Percentiles rank a stretch among this genome's conserved stretches.
phyloP scores from a whole-genome alignment of 1,140 invertebrate species.

The silkworm (Bombyx mori) region DNA sequence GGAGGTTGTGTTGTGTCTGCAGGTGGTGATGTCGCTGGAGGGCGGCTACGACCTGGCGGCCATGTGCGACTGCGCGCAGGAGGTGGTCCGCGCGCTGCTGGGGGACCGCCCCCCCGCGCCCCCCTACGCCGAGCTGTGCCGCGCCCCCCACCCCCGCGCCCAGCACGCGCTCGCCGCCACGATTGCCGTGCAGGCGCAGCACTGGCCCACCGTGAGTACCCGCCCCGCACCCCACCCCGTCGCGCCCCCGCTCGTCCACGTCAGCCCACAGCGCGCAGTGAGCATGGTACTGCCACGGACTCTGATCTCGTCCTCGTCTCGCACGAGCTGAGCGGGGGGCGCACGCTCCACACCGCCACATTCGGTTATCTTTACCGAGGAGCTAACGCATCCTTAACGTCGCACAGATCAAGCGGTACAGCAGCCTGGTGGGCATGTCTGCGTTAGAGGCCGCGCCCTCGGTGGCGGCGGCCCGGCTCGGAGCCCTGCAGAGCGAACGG shows the following conservation, averaged over 20 bases:
- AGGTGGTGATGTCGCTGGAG: conserved; percentile 88
- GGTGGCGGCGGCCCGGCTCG: conserved; percentile 83
- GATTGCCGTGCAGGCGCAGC: conserved; percentile 81
- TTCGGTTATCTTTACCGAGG: neutral
- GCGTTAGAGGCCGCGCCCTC: conserved; percentile 70
- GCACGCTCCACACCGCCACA: no score
- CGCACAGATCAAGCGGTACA: conserved; percentile 31
- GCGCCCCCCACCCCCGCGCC: conserved; percentile 86
- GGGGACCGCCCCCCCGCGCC: conserved; percentile 87
- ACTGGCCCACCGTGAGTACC: conserved; percentile 35
- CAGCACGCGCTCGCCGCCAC: conserved; percentile 90
- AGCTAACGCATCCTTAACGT: neutral
- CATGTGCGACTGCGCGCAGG: conserved; percentile 97
- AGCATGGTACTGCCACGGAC: no score
- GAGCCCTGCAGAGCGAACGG: conserved; percentile 83
- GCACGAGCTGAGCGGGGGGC: no score
- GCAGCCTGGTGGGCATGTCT: conserved; percentile 33
- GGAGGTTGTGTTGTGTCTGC: conserved; percentile 27
- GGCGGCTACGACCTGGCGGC: conserved; percentile 96
- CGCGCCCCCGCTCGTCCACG: neutral
- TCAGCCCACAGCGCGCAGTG: neutral
- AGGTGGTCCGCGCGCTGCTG: conserved; percentile 92
- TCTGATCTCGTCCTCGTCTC: no score
- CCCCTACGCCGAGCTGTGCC: conserved; percentile 82
- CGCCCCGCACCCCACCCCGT: neutral